These are phyloP conservation scores for Plodia interpunctella DNA, from an alignment of 1,140 invertebrate species.

Conservation along the genomic window DNA sequence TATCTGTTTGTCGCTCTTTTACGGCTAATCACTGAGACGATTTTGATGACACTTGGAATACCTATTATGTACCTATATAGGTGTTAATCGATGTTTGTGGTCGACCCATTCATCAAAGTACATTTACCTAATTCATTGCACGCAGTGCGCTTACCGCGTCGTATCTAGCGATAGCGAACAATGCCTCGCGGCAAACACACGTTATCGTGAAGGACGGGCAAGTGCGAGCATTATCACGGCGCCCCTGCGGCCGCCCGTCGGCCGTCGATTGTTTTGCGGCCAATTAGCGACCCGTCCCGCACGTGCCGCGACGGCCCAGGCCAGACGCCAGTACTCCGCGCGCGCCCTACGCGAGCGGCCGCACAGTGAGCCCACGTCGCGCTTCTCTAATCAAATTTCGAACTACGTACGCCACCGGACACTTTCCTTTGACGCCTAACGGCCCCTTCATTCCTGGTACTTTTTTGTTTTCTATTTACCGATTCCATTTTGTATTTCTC, in stretches of 20 bases:
- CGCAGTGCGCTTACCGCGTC: background rate
- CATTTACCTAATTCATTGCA: no score
- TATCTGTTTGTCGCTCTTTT: no score
- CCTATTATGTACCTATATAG: no score
- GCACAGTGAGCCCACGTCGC: constrained; percentile 29
- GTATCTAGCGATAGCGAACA: constrained; percentile 22
- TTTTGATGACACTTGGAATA: no score
- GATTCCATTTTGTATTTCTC: constrained; percentile 30
- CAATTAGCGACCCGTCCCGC: constrained; percentile 68
- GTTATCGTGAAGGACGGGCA: constrained; percentile 46
- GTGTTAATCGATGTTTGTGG: no score
- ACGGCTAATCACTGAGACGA: no score
- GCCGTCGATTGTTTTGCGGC: constrained; percentile 68
- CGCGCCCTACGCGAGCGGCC: constrained; percentile 54
- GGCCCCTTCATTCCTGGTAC: constrained; percentile 33
- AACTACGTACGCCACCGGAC: constrained; percentile 23
- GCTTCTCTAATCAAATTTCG: constrained; percentile 15
- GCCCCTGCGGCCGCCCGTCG: constrained; percentile 50
- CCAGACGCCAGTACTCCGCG: constrained; percentile 52
- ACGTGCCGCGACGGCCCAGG: constrained; percentile 46
- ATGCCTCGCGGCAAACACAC: constrained; percentile 24
- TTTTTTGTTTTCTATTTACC: constrained; percentile 39
- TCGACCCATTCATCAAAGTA: no score
- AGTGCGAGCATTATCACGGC: constrained; percentile 44
- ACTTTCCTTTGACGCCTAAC: constrained; percentile 46